These are phyloP conservation scores for Leptothorax acervorum DNA, from an alignment of 2,888 invertebrate genomes.

Conservation along the genomic window DNA sequence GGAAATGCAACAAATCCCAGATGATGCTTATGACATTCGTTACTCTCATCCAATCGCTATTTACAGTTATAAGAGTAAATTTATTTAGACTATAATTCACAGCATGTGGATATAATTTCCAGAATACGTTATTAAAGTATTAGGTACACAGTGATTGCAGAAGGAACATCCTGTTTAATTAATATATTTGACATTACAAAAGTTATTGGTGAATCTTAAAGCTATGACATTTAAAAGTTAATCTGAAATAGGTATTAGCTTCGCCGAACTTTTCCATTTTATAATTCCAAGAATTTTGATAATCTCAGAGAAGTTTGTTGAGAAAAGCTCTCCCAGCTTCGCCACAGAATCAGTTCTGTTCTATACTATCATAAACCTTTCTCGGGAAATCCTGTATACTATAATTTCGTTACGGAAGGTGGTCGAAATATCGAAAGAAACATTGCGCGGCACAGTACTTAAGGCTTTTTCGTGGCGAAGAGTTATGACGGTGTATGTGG, in stretches of 20 bases:
- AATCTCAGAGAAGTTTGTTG: not conserved
- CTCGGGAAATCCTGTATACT: not conserved
- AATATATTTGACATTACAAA: not conserved
- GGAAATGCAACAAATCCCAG: slow-evolving; percentile 56
- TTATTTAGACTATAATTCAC: slow-evolving; percentile 51
- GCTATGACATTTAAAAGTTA: not conserved
- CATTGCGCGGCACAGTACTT: slow-evolving; percentile 34
- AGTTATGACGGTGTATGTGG: slow-evolving; percentile 17
- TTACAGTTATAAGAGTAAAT: slow-evolving; percentile 43
- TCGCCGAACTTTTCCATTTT: not conserved
- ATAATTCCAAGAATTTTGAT: slow-evolving; percentile 29
- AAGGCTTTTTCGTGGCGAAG: not conserved
- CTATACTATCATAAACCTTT: not conserved
- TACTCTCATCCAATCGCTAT: slow-evolving; percentile 49
- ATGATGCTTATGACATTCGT: slow-evolving; percentile 50
- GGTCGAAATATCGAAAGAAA: slow-evolving; percentile 43
- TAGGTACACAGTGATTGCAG: not conserved
- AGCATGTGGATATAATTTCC: not conserved
- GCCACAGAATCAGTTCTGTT: not conserved
- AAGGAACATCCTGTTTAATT: not conserved
- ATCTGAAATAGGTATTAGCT: not conserved
- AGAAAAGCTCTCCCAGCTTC: slow-evolving; percentile 7
- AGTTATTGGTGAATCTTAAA: not conserved
- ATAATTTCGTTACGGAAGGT: slow-evolving; percentile 26
- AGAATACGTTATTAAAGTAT: not conserved